Conservation (phyloP, 2,888 invertebrate genomes). For the Epirrita christyi region DNA sequence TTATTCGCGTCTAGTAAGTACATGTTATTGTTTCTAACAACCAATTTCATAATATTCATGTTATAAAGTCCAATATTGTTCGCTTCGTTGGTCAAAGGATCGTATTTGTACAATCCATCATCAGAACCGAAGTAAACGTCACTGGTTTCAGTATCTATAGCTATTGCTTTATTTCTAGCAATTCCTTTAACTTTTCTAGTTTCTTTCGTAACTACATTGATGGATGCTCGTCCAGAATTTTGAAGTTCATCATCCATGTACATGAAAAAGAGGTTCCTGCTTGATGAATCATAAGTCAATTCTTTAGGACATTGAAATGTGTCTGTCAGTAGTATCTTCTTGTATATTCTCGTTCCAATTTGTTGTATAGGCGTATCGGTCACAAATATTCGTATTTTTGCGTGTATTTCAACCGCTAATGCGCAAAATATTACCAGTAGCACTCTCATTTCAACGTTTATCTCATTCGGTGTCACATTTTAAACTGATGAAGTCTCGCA, state of each 20-base stretch:
- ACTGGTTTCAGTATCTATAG: conserved; percentile 65
- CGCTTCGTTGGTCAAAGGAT: conserved; percentile 60
- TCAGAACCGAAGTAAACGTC: conserved; percentile 76
- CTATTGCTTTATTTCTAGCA: conserved; percentile 69
- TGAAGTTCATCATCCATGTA: conserved; percentile 72
- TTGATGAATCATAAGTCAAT: conserved; percentile 70
- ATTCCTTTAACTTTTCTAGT: conserved; percentile 64
- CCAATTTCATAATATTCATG: conserved; percentile 69
- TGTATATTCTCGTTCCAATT: conserved; percentile 68
- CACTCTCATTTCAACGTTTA: conserved; percentile 50
- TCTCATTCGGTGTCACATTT: conserved; percentile 43
- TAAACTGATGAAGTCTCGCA: conserved; percentile 53
- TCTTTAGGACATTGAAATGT: conserved; percentile 64
- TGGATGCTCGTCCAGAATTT: conserved; percentile 68
- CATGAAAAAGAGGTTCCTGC: conserved; percentile 73
- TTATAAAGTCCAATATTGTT: conserved; percentile 68
- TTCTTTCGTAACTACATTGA: conserved; percentile 68
- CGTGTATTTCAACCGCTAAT: conserved; percentile 51
- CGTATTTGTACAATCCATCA: conserved; percentile 71
- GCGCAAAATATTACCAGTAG: conserved; percentile 40
- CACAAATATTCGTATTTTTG: conserved; percentile 56
- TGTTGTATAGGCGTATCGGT: conserved; percentile 63
- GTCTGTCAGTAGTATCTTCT: conserved; percentile 64
- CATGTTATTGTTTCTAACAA: conserved; percentile 70
- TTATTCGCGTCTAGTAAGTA: conserved; percentile 70